Evolutionary conservation across 2,888 invertebrate species (phyloP).

Genomic region (Gastrophysa polygoni): DNA sequence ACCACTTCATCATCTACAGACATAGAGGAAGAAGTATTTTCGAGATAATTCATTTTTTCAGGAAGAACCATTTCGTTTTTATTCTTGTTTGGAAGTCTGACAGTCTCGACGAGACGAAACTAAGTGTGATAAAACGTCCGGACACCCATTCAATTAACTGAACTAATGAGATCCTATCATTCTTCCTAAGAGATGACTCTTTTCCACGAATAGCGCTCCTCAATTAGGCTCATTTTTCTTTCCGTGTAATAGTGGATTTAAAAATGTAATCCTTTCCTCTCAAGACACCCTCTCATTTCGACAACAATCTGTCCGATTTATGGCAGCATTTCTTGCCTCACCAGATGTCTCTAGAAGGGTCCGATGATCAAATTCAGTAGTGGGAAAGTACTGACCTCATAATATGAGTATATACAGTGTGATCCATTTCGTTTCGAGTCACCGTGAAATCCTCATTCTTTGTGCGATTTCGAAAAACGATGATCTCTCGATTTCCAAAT

Average conservation of each 20-base stretch:
- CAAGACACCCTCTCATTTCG: conserved; percentile 21
- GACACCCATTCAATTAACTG: conserved; percentile 25
- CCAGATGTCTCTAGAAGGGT: too few species aligned
- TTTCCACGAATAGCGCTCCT: conserved; percentile 26
- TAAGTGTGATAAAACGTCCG: conserved; percentile 10
- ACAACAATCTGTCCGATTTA: background rate
- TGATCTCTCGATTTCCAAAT: too few species aligned
- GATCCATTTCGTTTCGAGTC: too few species aligned
- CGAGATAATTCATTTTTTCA: background rate
- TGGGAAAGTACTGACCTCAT: too few species aligned
- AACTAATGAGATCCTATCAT: conserved; percentile 27
- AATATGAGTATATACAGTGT: too few species aligned
- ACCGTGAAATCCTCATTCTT: too few species aligned
- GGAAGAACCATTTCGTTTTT: background rate
- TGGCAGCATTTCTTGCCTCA: background rate
- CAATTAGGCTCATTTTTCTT: conserved; percentile 35
- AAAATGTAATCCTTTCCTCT: conserved; percentile 31
- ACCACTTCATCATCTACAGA: background rate
- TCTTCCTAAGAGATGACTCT: conserved; percentile 27
- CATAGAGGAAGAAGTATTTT: background rate
- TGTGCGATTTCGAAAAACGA: too few species aligned
- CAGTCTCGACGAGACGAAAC: conserved; percentile 1
- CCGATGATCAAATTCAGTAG: too few species aligned
- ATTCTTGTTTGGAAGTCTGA: conserved; percentile 1
- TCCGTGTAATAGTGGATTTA: conserved; percentile 31